Evolutionary conservation across 2,113 vertebrate genomes (phyloP).

Genomic region (Phainopepla nitens): DNA sequence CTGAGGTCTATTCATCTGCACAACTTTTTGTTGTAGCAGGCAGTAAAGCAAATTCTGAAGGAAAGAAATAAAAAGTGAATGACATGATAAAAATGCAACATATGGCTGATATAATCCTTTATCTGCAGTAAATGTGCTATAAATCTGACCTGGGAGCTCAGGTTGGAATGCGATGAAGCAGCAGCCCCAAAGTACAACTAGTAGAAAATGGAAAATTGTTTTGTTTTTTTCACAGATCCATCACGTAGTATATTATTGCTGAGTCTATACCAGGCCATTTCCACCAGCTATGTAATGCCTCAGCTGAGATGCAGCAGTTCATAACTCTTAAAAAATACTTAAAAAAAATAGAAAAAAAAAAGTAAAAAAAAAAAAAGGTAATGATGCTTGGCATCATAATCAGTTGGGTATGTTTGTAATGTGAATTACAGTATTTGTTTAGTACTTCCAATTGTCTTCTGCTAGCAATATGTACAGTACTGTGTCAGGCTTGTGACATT

Average conservation of each 20-base stretch:
- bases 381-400: constrained; percentile 67
- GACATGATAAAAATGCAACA: neutral
- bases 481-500: constrained; percentile 87
- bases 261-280: constrained; percentile 54
- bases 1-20: neutral
- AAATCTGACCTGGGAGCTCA: neutral
- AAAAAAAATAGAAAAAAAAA: neutral
- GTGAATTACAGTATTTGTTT: constrained; percentile 80
- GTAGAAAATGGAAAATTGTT: neutral
- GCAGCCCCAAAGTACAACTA: neutral
- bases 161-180: neutral
- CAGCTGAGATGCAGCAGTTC: constrained; percentile 69
- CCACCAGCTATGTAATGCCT: constrained; percentile 68
- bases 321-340: neutral
- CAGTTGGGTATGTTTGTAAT: constrained; percentile 84
- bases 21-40: constrained; percentile 2
- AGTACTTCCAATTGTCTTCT: constrained; percentile 87
- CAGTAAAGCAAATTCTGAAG: neutral
- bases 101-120: neutral
- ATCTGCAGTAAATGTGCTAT: neutral
- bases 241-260: constrained; percentile 23
- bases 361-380: constrained; percentile 29
- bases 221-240: neutral
- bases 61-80: neutral
- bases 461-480: constrained; percentile 93